A percentile compares a stretch with the other conserved stretches of the same genome.
phyloP scores from a whole-genome alignment of 2,888 invertebrate species.

The Stictocephala bisonia region DNA sequence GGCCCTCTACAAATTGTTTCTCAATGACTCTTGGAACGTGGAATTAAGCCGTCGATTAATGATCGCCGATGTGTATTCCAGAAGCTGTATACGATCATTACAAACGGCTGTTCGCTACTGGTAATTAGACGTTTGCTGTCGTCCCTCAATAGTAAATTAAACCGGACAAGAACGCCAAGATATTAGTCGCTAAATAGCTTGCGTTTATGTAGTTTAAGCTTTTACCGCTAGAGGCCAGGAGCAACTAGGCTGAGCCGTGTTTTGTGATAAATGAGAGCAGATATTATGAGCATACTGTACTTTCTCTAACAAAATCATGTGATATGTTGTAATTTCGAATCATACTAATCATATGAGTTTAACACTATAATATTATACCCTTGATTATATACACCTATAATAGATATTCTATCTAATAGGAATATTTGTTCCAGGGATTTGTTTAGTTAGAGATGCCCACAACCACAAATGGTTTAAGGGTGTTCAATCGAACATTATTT shows the following conservation, averaged over 20 bases:
- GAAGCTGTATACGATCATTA: constrained; percentile 14
- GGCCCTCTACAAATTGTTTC: constrained; percentile 35
- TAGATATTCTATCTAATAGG: too few species aligned
- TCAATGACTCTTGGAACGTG: constrained; percentile 35
- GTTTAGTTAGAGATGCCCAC: too few species aligned
- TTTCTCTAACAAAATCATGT: too few species aligned
- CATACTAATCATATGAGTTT: too few species aligned
- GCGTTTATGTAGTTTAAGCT: not conserved
- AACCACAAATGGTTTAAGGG: too few species aligned
- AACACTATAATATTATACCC: too few species aligned
- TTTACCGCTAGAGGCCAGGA: not conserved
- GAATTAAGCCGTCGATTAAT: constrained; percentile 40
- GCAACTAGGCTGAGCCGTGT: not conserved
- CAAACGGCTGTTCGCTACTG: constrained; percentile 17
- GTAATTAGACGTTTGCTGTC: constrained; percentile 38
- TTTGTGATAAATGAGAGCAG: not conserved
- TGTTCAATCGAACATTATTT: too few species aligned
- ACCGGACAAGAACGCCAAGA: not conserved
- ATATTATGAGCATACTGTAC: too few species aligned
- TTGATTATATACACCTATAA: too few species aligned
- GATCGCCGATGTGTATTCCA: constrained; percentile 19
- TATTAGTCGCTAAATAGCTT: not conserved
- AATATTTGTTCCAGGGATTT: too few species aligned
- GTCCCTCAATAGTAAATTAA: constrained; percentile 28
- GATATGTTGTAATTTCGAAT: too few species aligned